Evolutionary conservation across 1,140 invertebrate species (phyloP).

Genomic region (Drosophila parabipectinata): DNA sequence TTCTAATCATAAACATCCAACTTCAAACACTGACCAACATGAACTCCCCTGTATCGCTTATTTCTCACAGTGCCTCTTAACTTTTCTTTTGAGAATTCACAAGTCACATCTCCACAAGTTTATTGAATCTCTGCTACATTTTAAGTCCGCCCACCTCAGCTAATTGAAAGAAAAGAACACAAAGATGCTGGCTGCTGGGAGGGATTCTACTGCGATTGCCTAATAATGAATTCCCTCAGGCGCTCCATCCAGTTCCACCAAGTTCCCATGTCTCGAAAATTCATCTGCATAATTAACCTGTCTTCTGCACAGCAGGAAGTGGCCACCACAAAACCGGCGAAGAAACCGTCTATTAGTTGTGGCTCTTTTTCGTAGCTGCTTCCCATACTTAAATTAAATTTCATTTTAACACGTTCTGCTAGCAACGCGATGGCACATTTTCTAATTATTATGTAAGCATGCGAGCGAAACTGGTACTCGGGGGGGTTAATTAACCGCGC

Average conservation of each 20-base stretch:
- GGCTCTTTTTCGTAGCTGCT: slow-evolving; percentile 39
- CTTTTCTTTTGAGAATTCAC: slow-evolving; percentile 21
- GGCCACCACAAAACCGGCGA: slow-evolving; percentile 49
- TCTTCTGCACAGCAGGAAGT: slow-evolving; percentile 61
- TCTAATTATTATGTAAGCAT: slow-evolving; percentile 82
- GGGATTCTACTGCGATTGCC: slow-evolving; percentile 27
- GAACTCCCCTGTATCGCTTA: not conserved
- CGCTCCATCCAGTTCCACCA: slow-evolving; percentile 1
- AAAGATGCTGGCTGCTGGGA: slow-evolving; percentile 42
- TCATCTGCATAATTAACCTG: slow-evolving; percentile 69
- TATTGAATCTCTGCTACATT: slow-evolving; percentile 32
- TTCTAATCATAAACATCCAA: too few species aligned
- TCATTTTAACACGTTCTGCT: slow-evolving; percentile 78
- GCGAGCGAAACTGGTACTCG: slow-evolving; percentile 66
- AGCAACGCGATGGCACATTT: slow-evolving; percentile 30
- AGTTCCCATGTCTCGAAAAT: slow-evolving; percentile 53
- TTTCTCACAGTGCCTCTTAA: slow-evolving; percentile 18
- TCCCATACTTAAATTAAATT: slow-evolving; percentile 79
- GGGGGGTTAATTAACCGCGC: slow-evolving; percentile 54
- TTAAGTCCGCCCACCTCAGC: slow-evolving; percentile 23
- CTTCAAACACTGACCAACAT: too few species aligned
- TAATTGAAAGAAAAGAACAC: slow-evolving; percentile 48
- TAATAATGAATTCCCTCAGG: slow-evolving; percentile 30
- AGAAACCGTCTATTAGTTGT: slow-evolving; percentile 64
- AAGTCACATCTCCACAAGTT: slow-evolving; percentile 17